A percentile compares a stretch with the other conserved stretches of the same genome.
phyloP scores from a whole-genome alignment of 1,140 invertebrate genomes.

The Hormaphis cornu region DNA sequence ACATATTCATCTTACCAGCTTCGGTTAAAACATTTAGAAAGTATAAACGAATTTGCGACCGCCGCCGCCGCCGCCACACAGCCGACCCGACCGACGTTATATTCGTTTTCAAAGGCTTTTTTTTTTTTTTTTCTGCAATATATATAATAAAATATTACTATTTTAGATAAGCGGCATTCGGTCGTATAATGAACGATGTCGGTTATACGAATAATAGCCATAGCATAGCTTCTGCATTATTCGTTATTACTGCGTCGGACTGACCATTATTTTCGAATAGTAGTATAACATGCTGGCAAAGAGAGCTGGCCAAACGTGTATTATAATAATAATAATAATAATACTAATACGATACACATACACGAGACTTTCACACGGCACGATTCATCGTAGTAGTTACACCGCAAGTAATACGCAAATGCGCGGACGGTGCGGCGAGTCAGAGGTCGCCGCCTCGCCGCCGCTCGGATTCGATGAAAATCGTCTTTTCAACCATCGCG shows the following conservation, averaged over 20 bases:
- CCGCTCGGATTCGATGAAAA: conserved; percentile 22
- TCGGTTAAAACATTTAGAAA: too few relatives aligned
- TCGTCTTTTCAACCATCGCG: neutral
- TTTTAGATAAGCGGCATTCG: too few relatives aligned
- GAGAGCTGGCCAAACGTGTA: conserved; percentile 1
- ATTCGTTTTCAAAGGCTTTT: neutral
- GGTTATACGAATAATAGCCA: too few relatives aligned
- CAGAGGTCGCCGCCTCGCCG: conserved; percentile 12
- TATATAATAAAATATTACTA: too few relatives aligned
- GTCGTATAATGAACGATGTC: too few relatives aligned
- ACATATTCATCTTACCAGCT: too few relatives aligned
- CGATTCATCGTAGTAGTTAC: conserved; percentile 15
- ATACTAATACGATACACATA: neutral
- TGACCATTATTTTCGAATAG: neutral
- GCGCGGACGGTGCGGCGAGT: neutral
- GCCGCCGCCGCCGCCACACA: too few relatives aligned
- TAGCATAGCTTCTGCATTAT: too few relatives aligned
- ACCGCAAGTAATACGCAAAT: neutral
- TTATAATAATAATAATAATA: too few relatives aligned
- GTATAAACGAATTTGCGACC: too few relatives aligned
- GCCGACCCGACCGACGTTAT: too few relatives aligned
- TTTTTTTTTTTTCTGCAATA: too few relatives aligned
- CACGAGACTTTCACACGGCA: conserved; percentile 8
- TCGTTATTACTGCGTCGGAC: neutral
- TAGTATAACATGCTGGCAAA: neutral